phyloP scores from a whole-genome alignment of 1,140 invertebrate genomes.

The Hyposmocoma kahamanoa region DNA sequence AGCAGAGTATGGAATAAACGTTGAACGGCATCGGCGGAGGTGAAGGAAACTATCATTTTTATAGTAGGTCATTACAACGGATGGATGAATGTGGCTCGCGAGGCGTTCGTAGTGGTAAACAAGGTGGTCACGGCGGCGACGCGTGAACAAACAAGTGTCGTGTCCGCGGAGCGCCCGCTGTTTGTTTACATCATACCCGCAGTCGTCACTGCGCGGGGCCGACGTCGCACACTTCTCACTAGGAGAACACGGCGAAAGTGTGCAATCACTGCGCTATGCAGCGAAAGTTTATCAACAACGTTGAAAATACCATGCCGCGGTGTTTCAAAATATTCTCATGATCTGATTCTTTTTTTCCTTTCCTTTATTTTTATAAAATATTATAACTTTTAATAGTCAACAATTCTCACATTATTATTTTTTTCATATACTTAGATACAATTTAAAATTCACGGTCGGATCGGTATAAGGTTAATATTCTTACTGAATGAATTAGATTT shows the following conservation, averaged over 20 bases:
- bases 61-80: conserved; percentile 9
- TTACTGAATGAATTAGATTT: no score
- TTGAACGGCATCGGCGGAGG: background rate
- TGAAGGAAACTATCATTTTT: conserved; percentile 14
- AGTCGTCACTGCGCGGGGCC: background rate
- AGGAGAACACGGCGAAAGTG: conserved; percentile 42
- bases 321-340: no score
- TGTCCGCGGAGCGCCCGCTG: conserved; percentile 25
- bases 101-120: conserved; percentile 51
- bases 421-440: no score
- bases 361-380: no score
- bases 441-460: no score
- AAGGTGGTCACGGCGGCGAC: conserved; percentile 59
- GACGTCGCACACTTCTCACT: background rate
- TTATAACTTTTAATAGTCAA: no score
- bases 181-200: conserved; percentile 35
- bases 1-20: no score
- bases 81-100: conserved; percentile 45
- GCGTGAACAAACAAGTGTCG: conserved; percentile 69
- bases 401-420: no score
- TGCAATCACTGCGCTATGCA: conserved; percentile 33
- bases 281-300: conserved; percentile 50
- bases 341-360: no score
- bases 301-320: background rate
- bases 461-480: no score